A percentile compares a stretch with the other conserved stretches of the same genome.
Conservation (phyloP, 2,113 vertebrate species). For the Rattus norvegicus region DNA sequence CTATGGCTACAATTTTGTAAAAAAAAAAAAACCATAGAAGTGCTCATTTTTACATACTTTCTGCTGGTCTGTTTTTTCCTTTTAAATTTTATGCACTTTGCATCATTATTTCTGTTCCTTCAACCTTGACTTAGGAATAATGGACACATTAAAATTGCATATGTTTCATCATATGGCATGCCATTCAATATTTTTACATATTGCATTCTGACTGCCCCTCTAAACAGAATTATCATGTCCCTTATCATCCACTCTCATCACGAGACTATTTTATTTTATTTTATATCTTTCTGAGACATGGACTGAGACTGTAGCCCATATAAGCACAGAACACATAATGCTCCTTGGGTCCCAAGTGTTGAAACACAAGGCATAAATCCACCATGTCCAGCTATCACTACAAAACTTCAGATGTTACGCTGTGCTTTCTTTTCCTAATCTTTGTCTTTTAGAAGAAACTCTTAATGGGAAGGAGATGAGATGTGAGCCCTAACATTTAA, state of each 20-base stretch:
- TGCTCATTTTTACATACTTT: not conserved
- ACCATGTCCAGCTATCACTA: not conserved
- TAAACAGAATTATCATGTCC: not conserved
- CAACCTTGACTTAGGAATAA: not conserved
- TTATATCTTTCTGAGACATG: not conserved
- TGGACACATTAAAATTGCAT: not conserved
- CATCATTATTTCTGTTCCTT: not conserved
- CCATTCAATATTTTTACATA: not conserved
- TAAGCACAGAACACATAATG: not conserved
- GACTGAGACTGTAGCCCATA: not conserved
- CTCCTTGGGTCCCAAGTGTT: no score
- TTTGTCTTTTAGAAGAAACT: not conserved
- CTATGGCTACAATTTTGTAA: not conserved
- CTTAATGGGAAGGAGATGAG: not conserved
- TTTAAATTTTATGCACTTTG: slow-evolving; percentile 5
- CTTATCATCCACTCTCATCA: not conserved
- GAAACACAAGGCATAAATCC: not conserved
- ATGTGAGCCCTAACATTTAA: not conserved
- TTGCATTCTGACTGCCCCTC: not conserved
- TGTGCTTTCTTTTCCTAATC: not conserved
- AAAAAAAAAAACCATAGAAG: not conserved
- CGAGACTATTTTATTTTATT: not conserved
- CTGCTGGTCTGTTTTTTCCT: not conserved
- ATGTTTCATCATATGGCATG: not conserved
- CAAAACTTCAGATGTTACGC: not conserved